phyloP scores from a whole-genome alignment of 2,888 invertebrate genomes.

The Ariolimax columbianus region DNA sequence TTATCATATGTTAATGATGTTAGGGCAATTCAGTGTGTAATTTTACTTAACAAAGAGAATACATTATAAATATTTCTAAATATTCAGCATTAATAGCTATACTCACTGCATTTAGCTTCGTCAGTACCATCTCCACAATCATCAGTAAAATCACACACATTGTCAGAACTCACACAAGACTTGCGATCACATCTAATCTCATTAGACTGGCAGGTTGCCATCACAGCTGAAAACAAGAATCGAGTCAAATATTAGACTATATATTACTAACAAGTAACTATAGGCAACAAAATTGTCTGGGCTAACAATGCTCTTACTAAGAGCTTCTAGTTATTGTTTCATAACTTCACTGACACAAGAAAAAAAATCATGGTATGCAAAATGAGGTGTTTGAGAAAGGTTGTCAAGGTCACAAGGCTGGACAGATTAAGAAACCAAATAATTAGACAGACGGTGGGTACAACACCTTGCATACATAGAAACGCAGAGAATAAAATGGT shows the following conservation, averaged over 20 bases:
- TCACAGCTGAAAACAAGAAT: slow-evolving; percentile 57
- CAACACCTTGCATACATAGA: too few relatives aligned
- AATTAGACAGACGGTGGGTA: too few relatives aligned
- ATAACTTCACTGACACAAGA: too few relatives aligned
- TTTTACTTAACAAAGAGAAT: background rate
- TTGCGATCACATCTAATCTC: slow-evolving; percentile 70
- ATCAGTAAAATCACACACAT: slow-evolving; percentile 72
- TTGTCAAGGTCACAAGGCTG: too few relatives aligned
- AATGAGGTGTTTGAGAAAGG: too few relatives aligned
- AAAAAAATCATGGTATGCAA: too few relatives aligned
- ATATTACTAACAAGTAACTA: too few relatives aligned
- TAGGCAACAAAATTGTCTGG: background rate
- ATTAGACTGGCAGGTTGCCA: slow-evolving; percentile 57
- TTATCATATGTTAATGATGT: too few relatives aligned
- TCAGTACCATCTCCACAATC: slow-evolving; percentile 76
- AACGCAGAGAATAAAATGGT: too few relatives aligned
- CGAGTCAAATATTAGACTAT: slow-evolving; percentile 13
- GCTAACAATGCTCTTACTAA: background rate
- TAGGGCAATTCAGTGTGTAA: background rate
- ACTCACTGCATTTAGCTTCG: slow-evolving; percentile 64
- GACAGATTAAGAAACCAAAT: too few relatives aligned
- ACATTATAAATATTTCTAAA: background rate
- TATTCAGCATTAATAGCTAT: background rate
- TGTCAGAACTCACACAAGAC: slow-evolving; percentile 65
- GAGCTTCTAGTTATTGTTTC: background rate